Conservation (phyloP, 1,140 invertebrate species). For the Berghia stephanieae region DNA sequence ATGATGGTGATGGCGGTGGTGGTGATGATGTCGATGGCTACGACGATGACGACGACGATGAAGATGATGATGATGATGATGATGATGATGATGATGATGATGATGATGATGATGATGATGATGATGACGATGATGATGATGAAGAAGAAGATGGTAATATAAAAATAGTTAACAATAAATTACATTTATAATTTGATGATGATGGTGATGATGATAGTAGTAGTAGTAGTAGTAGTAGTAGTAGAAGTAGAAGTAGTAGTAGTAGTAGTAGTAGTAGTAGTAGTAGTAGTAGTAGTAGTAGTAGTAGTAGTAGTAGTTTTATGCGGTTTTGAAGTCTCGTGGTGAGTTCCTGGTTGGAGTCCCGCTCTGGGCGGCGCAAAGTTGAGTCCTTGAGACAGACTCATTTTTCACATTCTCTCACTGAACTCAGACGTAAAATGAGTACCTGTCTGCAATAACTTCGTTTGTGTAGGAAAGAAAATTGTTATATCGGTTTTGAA, state of each 20-base stretch:
- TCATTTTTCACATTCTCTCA: too few relatives aligned
- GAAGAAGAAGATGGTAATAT: constrained; percentile 17
- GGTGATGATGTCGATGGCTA: neutral
- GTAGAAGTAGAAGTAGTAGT: constrained; percentile 21
- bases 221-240: constrained; percentile 17
- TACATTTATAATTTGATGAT: neutral
- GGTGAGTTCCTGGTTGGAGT: too few relatives aligned
- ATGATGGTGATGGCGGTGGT: too few relatives aligned
- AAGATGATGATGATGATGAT: neutral
- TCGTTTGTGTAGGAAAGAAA: too few relatives aligned
- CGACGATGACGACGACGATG: neutral
- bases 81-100: neutral
- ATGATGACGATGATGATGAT: neutral
- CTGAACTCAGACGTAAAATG: too few relatives aligned
- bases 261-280: neutral
- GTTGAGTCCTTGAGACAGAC: too few relatives aligned
- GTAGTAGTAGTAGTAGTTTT: constrained; percentile 19
- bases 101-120: neutral
- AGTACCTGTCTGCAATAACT: too few relatives aligned
- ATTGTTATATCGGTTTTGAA: too few relatives aligned
- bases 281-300: constrained; percentile 22
- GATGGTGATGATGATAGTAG: neutral
- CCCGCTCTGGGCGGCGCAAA: too few relatives aligned
- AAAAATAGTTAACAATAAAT: constrained; percentile 8
- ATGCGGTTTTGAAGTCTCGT: too few relatives aligned